Evolutionary conservation across 2,888 invertebrate genomes (phyloP), one percentile per base, ranked within the genome.

Genomic region (Drosophila neutralis): DNA sequence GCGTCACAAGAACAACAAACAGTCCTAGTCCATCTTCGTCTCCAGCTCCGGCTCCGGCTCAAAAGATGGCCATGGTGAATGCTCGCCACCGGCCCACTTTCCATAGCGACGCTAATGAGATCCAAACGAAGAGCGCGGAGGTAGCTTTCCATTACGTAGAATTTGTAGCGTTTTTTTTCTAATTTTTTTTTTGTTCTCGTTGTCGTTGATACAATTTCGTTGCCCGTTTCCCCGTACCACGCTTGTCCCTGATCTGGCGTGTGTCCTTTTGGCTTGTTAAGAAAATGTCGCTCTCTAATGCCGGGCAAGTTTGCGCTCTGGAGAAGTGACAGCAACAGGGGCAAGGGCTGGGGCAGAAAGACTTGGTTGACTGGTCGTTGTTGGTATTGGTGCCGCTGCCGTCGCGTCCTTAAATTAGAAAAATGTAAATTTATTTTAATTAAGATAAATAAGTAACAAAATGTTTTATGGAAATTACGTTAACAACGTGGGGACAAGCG

Each of bases 381-480:
- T 60, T 60, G 72, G 52, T 53, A 49, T 67, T 68, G 73, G 54
- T 42, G 35, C n/a, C 36, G 51, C 31, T 62, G 69, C 60, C 61
- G 80, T 79, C 80, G 83, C 89, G 86, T 89, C 90, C 86, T 89
- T 89, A 91, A 91, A 91, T 91, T 91, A 91, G 91, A 91, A 91
- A 91, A 91, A 91, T 91, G 91, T 91, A 91, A 91, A 91, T 91
- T 91, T 91, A 91, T 91, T 91, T 91, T 91, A 91, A 91, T 91
- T 91, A 91, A 91, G 91, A 91, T 91, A 91, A 91, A 91, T 91
- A 91, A 91, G 91, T 91, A 91, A 91, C 91, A 91, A 91, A 91
- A 91, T 91, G 91, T 91, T 91, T 91, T 91, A 91, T 91, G 91
- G 89, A 91, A 91, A 91, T 91, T 91, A 87, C 88, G 90, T 89